Percentiles rank a stretch among this genome's conserved stretches.
These are phyloP conservation scores for Drosophila chauvacae DNA, from an alignment of 1,140 invertebrate species.

Conservation along the genomic window DNA sequence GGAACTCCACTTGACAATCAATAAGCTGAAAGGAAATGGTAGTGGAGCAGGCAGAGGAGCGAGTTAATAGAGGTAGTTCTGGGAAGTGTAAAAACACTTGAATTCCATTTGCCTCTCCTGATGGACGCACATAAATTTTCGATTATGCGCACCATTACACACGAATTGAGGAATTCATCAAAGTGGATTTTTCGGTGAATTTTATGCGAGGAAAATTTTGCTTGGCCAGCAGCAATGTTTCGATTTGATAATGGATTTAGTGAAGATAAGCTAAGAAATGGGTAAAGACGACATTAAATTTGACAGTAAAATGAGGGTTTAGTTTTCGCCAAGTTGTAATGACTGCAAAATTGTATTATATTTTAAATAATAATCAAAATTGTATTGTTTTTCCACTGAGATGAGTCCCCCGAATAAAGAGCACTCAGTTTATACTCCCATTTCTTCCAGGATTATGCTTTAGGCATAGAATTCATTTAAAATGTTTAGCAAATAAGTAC, in stretches of 20 bases:
- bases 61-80: constrained; percentile 63
- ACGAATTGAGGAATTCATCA: constrained; percentile 50
- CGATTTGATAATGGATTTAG: constrained; percentile 30
- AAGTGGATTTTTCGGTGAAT: constrained; percentile 19
- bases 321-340: too few species aligned
- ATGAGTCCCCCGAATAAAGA: too few species aligned
- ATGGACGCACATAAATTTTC: constrained; percentile 69
- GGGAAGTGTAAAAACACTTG: constrained; percentile 59
- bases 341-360: background rate
- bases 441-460: too few species aligned
- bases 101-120: constrained; percentile 50
- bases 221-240: constrained; percentile 9
- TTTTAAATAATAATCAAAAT: background rate
- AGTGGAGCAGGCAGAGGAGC: background rate
- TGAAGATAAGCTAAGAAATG: background rate
- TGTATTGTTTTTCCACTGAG: background rate
- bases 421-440: too few species aligned
- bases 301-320: too few species aligned
- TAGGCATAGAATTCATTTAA: too few species aligned
- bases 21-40: constrained; percentile 38
- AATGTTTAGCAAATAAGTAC: too few species aligned
- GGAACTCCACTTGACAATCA: constrained; percentile 52
- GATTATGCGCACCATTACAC: constrained; percentile 64
- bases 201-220: constrained; percentile 4
- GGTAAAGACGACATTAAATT: too few species aligned